Evolutionary conservation across 2,797 vertebrate genomes (phyloP).

Genomic region (Sus cebifrons): DNA sequence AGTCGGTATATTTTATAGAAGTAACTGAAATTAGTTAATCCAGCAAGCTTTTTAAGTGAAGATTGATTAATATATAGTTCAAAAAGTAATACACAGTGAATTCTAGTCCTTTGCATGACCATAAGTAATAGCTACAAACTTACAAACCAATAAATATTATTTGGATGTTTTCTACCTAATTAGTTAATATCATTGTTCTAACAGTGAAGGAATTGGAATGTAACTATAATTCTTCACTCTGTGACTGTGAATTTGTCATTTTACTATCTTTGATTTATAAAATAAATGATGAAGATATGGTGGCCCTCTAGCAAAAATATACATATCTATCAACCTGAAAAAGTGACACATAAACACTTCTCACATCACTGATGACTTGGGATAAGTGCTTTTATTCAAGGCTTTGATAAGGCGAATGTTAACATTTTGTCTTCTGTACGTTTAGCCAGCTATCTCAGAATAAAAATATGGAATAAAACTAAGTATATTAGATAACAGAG

Average conservation of each 20-base stretch:
- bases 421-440: not conserved
- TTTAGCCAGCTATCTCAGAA: not conserved
- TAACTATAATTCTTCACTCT: constrained; percentile 2
- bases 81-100: not conserved
- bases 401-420: not conserved
- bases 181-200: constrained; percentile 4
- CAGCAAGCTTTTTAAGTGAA: not conserved
- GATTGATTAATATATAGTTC: not conserved
- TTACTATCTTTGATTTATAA: not conserved
- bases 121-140: not conserved
- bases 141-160: constrained; percentile 1
- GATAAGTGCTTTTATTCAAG: not conserved
- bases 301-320: not conserved
- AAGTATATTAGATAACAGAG: not conserved
- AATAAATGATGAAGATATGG: not conserved
- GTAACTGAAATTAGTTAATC: not conserved
- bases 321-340: not conserved
- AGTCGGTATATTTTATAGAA: not conserved
- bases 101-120: not conserved
- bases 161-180: not conserved
- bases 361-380: not conserved
- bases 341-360: not conserved
- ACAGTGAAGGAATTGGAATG: not conserved
- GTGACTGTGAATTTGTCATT: not conserved
- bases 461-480: not conserved